phyloP scores from a whole-genome alignment of 2,888 invertebrate species.

The Liodrosophila aerea region DNA sequence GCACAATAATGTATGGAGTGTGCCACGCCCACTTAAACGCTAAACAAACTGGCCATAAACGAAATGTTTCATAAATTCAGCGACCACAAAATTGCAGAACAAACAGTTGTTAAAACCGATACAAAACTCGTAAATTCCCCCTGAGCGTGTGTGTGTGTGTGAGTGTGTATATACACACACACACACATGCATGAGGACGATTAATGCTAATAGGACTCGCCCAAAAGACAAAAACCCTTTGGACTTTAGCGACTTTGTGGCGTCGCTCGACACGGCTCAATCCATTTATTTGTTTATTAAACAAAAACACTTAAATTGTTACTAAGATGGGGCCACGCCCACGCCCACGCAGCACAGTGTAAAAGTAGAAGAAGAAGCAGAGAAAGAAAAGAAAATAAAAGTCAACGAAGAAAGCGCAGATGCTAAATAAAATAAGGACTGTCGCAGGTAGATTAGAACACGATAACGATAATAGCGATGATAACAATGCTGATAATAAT shows the following conservation, averaged over 20 bases:
- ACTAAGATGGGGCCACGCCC: slow-evolving; percentile 53
- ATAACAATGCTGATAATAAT: slow-evolving; percentile 10
- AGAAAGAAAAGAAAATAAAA: background rate
- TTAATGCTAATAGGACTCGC: slow-evolving; percentile 68
- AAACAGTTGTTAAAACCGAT: slow-evolving; percentile 69
- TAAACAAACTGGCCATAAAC: slow-evolving; percentile 55
- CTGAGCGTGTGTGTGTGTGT: slow-evolving; percentile 6
- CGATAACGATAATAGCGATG: slow-evolving; percentile 8
- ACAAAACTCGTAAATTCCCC: slow-evolving; percentile 58
- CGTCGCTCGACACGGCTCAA: slow-evolving; percentile 56
- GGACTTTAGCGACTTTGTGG: slow-evolving; percentile 52
- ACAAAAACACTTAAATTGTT: slow-evolving; percentile 66
- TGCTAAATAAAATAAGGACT: slow-evolving; percentile 7
- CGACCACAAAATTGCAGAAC: slow-evolving; percentile 64
- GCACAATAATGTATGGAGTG: too few species aligned
- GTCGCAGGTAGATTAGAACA: slow-evolving; percentile 21
- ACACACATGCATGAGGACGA: slow-evolving; percentile 36
- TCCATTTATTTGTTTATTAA: slow-evolving; percentile 71
- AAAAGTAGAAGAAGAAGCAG: slow-evolving; percentile 3
- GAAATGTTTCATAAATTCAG: slow-evolving; percentile 58
- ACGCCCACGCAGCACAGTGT: slow-evolving; percentile 50
- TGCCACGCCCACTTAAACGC: slow-evolving; percentile 48
- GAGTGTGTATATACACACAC: slow-evolving; percentile 24
- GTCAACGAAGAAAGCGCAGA: slow-evolving; percentile 12
- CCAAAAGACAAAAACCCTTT: slow-evolving; percentile 57